These are phyloP conservation scores for Phalangium opilio DNA, from an alignment of 2,888 invertebrate species.

Conservation along the genomic window DNA sequence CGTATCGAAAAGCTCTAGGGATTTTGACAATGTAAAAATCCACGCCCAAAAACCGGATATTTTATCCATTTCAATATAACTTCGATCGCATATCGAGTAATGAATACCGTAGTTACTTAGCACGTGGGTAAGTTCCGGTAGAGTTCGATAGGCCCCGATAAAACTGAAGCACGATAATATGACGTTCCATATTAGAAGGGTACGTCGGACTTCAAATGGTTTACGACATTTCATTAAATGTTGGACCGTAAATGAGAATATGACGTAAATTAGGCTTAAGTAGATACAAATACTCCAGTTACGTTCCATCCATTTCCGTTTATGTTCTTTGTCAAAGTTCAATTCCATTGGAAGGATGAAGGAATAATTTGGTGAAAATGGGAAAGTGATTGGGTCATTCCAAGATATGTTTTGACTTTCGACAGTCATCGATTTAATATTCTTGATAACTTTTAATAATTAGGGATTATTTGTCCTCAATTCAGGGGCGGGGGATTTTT, in stretches of 20 bases:
- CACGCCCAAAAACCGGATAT: constrained; percentile 36
- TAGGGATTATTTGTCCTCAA: too few species aligned
- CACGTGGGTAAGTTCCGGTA: constrained; percentile 32
- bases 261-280: constrained; percentile 29
- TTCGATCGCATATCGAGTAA: constrained; percentile 34
- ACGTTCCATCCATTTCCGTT: too few species aligned
- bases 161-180: constrained; percentile 36
- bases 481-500: too few species aligned
- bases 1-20: constrained; percentile 34
- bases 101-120: constrained; percentile 30
- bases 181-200: constrained; percentile 35
- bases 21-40: constrained; percentile 36
- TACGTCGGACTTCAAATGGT: constrained; percentile 31
- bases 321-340: too few species aligned
- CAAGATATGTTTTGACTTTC: too few species aligned
- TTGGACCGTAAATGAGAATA: constrained; percentile 32
- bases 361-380: background rate
- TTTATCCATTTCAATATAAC: constrained; percentile 19
- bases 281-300: constrained; percentile 14
- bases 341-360: too few species aligned
- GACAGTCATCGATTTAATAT: too few species aligned
- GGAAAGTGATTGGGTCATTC: too few species aligned
- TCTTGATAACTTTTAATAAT: too few species aligned
- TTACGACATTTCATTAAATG: constrained; percentile 33
- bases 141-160: constrained; percentile 31